These are phyloP conservation scores for Notolepis coatsorum DNA, from an alignment of 2,797 vertebrate genomes.

Conservation along the genomic window DNA sequence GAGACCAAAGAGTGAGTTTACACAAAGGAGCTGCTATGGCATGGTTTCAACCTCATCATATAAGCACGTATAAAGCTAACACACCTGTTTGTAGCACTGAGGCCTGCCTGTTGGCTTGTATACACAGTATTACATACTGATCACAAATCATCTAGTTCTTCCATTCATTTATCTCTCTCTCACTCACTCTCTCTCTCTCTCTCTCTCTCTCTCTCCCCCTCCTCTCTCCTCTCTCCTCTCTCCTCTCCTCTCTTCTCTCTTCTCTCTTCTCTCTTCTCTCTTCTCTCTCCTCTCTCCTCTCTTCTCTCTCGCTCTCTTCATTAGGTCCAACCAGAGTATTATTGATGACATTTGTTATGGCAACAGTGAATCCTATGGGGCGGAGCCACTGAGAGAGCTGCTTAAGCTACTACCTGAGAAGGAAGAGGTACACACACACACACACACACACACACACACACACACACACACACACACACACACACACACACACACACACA, in stretches of 20 bases:
- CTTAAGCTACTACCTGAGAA: conserved; percentile 91
- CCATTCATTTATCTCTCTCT: not conserved
- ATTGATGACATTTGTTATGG: conserved; percentile 88
- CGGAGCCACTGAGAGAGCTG: conserved; percentile 88
- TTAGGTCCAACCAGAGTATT: conserved; percentile 87
- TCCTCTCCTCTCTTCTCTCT: not conserved
- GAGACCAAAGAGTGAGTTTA: no score
- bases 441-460: conserved; percentile 3
- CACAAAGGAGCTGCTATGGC: no score
- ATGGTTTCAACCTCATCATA: no score
- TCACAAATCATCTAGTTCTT: no score
- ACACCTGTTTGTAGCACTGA: no score
- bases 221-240: no score
- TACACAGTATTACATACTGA: no score
- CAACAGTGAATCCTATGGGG: conserved; percentile 83
- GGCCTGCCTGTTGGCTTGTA: no score
- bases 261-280: not conserved
- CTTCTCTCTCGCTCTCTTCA: conserved; percentile 9
- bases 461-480: conserved; percentile 6
- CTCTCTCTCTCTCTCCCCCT: not conserved
- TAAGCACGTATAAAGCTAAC: no score
- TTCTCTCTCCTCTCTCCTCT: not conserved
- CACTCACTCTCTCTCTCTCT: not conserved
- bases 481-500: not conserved
- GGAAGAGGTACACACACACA: conserved; percentile 86